These are phyloP conservation scores for Pherbina coryleti DNA, from an alignment of 2,888 invertebrate genomes.

Conservation along the genomic window DNA sequence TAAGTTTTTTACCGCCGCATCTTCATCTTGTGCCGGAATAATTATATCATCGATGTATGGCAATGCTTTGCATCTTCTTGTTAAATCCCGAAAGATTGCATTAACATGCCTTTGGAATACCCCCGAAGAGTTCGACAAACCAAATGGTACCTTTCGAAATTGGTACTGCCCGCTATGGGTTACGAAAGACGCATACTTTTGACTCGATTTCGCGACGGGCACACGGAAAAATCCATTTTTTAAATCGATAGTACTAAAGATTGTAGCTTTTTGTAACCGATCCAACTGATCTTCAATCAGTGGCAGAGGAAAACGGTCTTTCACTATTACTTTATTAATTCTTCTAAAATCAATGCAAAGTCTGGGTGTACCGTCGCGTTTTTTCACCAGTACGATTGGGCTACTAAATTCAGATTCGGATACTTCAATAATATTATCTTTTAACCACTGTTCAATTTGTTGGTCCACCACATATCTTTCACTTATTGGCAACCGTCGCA, in stretches of 20 bases:
- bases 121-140: constrained; percentile 56
- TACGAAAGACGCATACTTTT: constrained; percentile 49
- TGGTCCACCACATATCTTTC: constrained; percentile 37
- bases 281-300: constrained; percentile 44
- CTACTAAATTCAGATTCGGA: constrained; percentile 46
- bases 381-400: constrained; percentile 51
- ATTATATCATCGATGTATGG: constrained; percentile 57
- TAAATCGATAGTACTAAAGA: constrained; percentile 41
- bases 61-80: constrained; percentile 35
- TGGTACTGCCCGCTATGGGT: constrained; percentile 56
- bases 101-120: constrained; percentile 54
- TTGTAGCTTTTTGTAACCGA: constrained; percentile 36
- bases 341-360: constrained; percentile 42
- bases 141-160: constrained; percentile 61
- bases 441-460: constrained; percentile 38
- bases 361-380: constrained; percentile 46
- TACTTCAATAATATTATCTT: constrained; percentile 38
- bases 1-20: constrained; percentile 41
- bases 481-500: constrained; percentile 21
- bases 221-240: constrained; percentile 45
- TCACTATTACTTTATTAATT: constrained; percentile 41
- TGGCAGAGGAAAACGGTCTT: constrained; percentile 40
- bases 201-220: constrained; percentile 35
- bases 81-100: constrained; percentile 41
- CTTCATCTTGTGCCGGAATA: constrained; percentile 46